These are phyloP conservation scores for Astropecten irregularis DNA, from an alignment of 53 echinoderm and acorn worm species.

Conservation along the genomic window DNA sequence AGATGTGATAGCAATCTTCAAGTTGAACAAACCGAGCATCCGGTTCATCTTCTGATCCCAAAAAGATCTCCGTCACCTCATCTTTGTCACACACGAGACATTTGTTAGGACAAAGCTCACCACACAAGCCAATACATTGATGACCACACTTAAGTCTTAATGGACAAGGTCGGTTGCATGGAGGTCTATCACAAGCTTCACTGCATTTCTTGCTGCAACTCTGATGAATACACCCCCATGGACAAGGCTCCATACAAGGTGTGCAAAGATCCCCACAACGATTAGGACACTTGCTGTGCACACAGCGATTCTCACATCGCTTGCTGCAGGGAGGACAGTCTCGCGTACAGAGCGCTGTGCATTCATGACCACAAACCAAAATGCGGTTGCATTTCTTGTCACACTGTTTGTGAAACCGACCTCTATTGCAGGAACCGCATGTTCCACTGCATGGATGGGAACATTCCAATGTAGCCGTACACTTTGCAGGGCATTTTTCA, in stretches of 20 bases:
- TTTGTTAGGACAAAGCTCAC: constrained; percentile 82
- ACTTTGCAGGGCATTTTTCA: constrained; percentile 64
- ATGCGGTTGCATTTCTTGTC: constrained; percentile 68
- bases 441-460: constrained; percentile 75
- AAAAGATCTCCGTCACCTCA: constrained; percentile 84
- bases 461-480: constrained; percentile 62
- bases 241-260: constrained; percentile 79
- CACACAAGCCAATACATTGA: constrained; percentile 89
- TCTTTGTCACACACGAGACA: constrained; percentile 79
- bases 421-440: constrained; percentile 78
- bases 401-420: constrained; percentile 78
- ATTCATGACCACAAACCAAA: constrained; percentile 87
- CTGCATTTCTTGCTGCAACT: constrained; percentile 74
- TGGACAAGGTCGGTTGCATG: constrained; percentile 69
- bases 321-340: constrained; percentile 84
- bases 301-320: constrained; percentile 76
- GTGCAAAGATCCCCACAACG: constrained; percentile 72
- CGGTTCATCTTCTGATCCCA: constrained; percentile 79
- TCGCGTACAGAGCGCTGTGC: constrained; percentile 67
- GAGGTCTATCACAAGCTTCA: constrained; percentile 69
- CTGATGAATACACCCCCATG: constrained; percentile 81
- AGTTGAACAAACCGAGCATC: constrained; percentile 80
- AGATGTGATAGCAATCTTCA: constrained; percentile 80
- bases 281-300: constrained; percentile 75
- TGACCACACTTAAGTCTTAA: constrained; percentile 75